Evolutionary conservation across 1,140 invertebrate species (phyloP), one percentile per base, ranked within the genome.

Genomic region (Antheraea pernyi): DNA sequence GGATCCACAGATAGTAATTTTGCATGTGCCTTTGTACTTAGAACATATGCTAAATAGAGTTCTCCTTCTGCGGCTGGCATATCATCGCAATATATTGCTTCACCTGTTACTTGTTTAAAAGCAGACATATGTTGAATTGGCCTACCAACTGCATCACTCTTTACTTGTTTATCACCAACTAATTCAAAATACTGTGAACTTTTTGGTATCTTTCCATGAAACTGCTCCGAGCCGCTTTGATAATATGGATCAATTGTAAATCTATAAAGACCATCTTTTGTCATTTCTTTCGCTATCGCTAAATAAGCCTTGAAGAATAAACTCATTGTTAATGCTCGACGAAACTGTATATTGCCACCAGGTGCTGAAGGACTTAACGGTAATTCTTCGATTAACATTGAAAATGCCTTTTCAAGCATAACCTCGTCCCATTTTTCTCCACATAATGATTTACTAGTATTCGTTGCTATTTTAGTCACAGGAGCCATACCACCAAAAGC

Each of bases 401-500:
- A 83, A 70, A 94, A 95, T 5, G 95, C 95, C 67, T 93, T 91
- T 72, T 97, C 95, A 18, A 99, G 81, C 77, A 97, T 93, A 30
- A 93, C 78, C 75, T 96, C 94, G 78, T 96, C 94, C 98, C 98
- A 99, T 72, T 93, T 87, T 73, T 95, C 93, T 74, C 96, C 96
- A 71, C 93, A 92, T 60, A 98, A 91, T 5, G 91, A 80, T 78
- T 95, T 74, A 70, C 95, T 93, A 4, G 98, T 96, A 81, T 95
- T 95, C 19, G 93, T 93, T 0, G 97, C 97, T 81, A 98, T 91
- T 61, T 97, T 95, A 2, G 98, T 98, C 4, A 95, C 96, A 22
- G 98, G 97, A 6, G 97, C 97, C 97, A 99, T 98, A 16, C 98
- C 98, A 61, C 98, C 97, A 85, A 95, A 99, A 0, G 96, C 95